phyloP scores from a whole-genome alignment of 2,888 invertebrate genomes.

The Magallana nippona region DNA sequence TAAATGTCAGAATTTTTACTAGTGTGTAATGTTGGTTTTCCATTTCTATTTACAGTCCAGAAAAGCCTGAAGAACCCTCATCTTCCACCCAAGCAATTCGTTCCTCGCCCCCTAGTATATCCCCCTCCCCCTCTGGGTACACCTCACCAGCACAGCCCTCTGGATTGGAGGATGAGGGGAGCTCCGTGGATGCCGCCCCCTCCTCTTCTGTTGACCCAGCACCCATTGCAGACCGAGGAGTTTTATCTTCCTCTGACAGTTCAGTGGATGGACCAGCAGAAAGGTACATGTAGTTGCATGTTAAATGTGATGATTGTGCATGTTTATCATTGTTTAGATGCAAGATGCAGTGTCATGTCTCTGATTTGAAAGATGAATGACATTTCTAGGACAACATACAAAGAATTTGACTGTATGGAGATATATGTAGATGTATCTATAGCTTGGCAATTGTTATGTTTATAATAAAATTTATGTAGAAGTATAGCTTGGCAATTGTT shows the following conservation, averaged over 20 bases:
- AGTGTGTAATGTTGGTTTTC: no score
- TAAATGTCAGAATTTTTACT: no score
- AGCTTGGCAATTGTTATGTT: no score
- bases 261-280: background rate
- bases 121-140: background rate
- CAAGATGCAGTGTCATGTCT: no score
- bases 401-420: no score
- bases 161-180: background rate
- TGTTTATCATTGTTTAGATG: no score
- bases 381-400: no score
- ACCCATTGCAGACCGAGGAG: background rate
- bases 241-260: background rate
- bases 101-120: background rate
- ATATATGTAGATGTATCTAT: no score
- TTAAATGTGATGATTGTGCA: no score
- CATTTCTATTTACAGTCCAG: background rate
- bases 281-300: background rate
- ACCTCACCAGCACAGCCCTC: background rate
- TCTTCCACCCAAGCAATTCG: constrained; percentile 18
- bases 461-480: no score
- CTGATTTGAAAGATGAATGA: no score
- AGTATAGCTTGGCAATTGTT: no score
- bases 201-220: constrained; percentile 2
- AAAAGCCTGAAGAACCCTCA: constrained; percentile 2
- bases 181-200: constrained; percentile 3